Base-by-base conservation (phyloP, 2,797 vertebrate species). In the Tenualosa thibaudeaui region DNA sequence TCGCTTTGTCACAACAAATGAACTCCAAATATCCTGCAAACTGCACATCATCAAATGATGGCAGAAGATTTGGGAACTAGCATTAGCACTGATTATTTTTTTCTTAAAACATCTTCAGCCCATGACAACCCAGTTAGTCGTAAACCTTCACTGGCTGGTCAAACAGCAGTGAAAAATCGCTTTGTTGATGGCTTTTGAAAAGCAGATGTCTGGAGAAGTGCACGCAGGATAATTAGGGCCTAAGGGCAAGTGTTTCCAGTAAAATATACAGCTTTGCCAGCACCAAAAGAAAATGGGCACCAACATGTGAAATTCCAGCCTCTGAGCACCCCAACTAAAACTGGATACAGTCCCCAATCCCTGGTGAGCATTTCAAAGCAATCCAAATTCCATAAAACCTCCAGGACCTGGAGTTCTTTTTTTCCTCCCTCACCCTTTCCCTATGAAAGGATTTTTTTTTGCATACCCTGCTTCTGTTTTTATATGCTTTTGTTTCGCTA, bases 241-340 rank as follows among this genome's bases (percentile, higher is more conserved):
- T 50, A 6, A 51, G 49, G 53, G 53, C 81, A 82, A 53, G 81
- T 54, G 50, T 46, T 78, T 87, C 89, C 89, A 91, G 86, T 85
- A 87, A 88, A 81, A 87, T 88, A 90, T 86, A 83, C 83, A 19
- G 87, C n/a, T 60, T 82, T 86, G 85, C 88, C 89, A 86, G 89
- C 65, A 82, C 81, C 81, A 85, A 90, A 91, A 90, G 91, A 92
- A 93, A 93, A 92, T 87, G 90, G 89, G 91, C 92, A 92, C 88
- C 85, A 84, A 58, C 90, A 93, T 92, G 93, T 93, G 92, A 95
- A 94, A 95, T 94, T 93, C 93, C 93, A 91, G 88, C 85, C 91
- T 88, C 90, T 93, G 90, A 91, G 93, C 93, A 92, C 90, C 75
- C 82, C 86, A 88, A 92, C 84, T 83, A 86, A 89, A 91, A 87